Evolutionary conservation across 2,113 vertebrate genomes (phyloP), one percentile per base, ranked within the genome.

Genomic region (Chlorodrepanis virens): DNA sequence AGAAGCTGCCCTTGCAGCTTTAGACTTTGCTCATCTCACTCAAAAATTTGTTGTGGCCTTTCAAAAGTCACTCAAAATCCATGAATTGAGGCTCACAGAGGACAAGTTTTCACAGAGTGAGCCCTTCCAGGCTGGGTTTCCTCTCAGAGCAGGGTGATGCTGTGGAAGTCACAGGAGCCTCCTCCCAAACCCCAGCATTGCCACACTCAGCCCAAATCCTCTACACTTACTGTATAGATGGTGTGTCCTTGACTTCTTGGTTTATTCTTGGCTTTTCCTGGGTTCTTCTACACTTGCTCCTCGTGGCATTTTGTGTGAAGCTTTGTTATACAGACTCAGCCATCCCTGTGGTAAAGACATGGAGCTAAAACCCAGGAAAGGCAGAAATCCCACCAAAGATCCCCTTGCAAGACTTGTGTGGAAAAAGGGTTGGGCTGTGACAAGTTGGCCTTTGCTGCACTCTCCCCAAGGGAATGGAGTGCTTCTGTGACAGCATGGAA

Each of bases 331-430:
- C 29, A 59, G n/a, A 7, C 9, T 15, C 77, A 45, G 6, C 19
- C 8, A 3, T 70, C 25, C 6, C 14, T 0, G 0, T 14, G 7
- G 29, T 14, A 20, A 24, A 19, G 33, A 17, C 5, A 3, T 0
- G 3, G 24, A 45, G 65, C 37, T 35, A 12, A 78, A 91, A 31
- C 0, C 1, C n/a, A 63, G 64, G 56, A 7, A 54, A 71, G 17
- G 19, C 60, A 50, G 47, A 59, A 78, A 78, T 39, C 1, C 2
- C 9, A 37, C 39, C 24, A 22, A 29, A 56, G 37, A 11, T 37
- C 22, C 37, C 29, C 15, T 42, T 52, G 49, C 11, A 71, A 12
- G 57, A 29, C 9, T 54, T 7, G 42, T 33, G 8, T 11, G 15
- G 78, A 31, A 42, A n/a, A 12, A 15, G 57, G 16, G 35, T 23